These are phyloP conservation scores for Aphidius colemani DNA, from an alignment of 2,888 invertebrate genomes.

Conservation along the genomic window DNA sequence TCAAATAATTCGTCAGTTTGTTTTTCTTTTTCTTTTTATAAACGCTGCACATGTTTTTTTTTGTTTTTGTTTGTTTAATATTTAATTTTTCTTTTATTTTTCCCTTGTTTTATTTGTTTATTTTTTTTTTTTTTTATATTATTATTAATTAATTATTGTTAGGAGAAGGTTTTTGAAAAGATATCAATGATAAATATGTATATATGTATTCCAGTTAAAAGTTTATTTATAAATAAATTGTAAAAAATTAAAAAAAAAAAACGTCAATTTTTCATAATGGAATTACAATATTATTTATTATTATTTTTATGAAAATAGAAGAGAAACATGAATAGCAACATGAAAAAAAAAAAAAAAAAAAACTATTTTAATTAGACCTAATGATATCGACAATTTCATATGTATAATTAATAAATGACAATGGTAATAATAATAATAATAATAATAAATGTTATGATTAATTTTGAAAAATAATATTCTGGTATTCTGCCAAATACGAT, in stretches of 20 bases:
- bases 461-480: not conserved
- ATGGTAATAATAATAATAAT: not conserved
- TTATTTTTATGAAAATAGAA: not conserved
- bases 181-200: no score
- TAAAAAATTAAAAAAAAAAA: constrained; percentile 9
- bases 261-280: not conserved
- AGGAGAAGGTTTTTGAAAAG: no score
- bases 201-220: not conserved
- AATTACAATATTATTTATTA: no score
- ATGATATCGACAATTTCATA: not conserved
- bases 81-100: constrained; percentile 17
- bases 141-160: not conserved
- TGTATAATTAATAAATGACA: constrained; percentile 1
- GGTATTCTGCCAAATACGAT: no score
- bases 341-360: no score
- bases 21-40: not conserved
- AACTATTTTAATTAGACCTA: not conserved
- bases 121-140: constrained; percentile 8
- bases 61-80: not conserved
- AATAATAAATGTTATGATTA: not conserved
- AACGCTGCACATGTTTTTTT: not conserved
- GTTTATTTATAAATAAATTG: not conserved
- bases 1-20: constrained; percentile 23
- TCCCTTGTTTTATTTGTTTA: not conserved
- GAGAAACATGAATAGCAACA: constrained; percentile 4